A percentile compares a stretch with the other conserved stretches of the same genome.
Conservation (phyloP, 1,140 invertebrate genomes). For the Drosophila micromelanica region DNA sequence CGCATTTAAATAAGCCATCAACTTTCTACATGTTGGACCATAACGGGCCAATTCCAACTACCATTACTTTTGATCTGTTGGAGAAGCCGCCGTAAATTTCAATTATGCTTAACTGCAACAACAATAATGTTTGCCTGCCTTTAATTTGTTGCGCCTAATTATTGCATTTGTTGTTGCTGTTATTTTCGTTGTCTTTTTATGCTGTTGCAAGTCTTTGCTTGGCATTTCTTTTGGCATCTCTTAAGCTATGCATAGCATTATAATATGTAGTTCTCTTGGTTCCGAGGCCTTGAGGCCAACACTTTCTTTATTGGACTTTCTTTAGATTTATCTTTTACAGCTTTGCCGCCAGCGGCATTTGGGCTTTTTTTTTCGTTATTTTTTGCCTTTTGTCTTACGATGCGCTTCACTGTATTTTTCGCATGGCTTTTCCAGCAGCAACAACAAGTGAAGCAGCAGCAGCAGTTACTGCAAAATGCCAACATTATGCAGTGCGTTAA, state of each 20-base stretch:
- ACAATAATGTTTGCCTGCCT: constrained; percentile 44
- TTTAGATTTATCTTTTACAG: constrained; percentile 54
- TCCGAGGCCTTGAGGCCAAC: constrained; percentile 65
- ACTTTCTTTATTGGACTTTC: constrained; percentile 78
- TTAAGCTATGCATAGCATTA: constrained; percentile 48
- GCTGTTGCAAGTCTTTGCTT: constrained; percentile 19
- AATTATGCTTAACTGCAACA: constrained; percentile 50
- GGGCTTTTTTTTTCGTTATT: constrained; percentile 1
- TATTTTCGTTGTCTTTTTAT: constrained; percentile 42
- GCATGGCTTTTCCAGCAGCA: constrained; percentile 55
- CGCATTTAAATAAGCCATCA: constrained; percentile 64
- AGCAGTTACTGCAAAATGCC: constrained; percentile 52
- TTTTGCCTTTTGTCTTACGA: constrained; percentile 68
- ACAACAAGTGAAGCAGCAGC: background rate
- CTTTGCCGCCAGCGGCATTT: constrained; percentile 37
- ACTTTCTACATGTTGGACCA: constrained; percentile 44
- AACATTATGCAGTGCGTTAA: constrained; percentile 73
- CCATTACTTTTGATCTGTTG: constrained; percentile 37
- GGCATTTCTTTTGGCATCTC: constrained; percentile 36
- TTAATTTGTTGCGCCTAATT: constrained; percentile 65
- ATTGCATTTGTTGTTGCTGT: constrained; percentile 67
- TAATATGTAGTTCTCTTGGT: constrained; percentile 53
- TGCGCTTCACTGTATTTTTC: constrained; percentile 46
- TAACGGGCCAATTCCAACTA: constrained; percentile 6
- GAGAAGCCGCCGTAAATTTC: constrained; percentile 45